Evolutionary conservation across 2,797 vertebrate genomes (phyloP), one percentile per base, ranked within the genome.

Genomic region (Falco rusticolus): DNA sequence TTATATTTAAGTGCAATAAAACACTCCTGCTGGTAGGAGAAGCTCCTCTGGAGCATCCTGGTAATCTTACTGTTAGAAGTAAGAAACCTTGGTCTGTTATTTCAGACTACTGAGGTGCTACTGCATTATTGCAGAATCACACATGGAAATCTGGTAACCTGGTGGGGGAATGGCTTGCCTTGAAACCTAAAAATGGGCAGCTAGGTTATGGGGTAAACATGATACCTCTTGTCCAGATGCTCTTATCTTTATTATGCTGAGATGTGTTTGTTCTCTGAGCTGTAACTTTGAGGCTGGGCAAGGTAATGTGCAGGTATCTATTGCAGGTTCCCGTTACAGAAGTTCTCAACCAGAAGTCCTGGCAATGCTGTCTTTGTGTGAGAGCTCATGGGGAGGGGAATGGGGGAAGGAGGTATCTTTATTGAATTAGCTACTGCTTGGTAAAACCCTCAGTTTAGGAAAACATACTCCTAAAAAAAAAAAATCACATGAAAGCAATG

Each of bases 361-460:
- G 41, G 88, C 77, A 83, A 41, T 54, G 78, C 86, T 96, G 90
- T 84, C 88, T 93, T 81, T 90, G 61, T 69, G 2, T 43, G 60
- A 41, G 84, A 64, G 33, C 84, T 34, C 0, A 0, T 12, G 29
- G 61, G 33, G 78, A 43, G 45, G 22, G 7, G 68, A 22, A 17
- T 14, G 6, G 26, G 76, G 63, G 54, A 81, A 74, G 66, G 79
- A 82, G 51, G 10, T 53, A 7, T 37, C 45, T 76, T 59, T 80
- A 3, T 21, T 45, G 33, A 3, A 56, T 26, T 1, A 77, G 37
- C n/a, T 47, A 22, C 33, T 6, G 11, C 50, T 86, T 70, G 31
- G 9, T 53, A 66, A 79, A 88, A 29, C 6, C 31, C 39, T 89
- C 47, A 26, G 28, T 65, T 82, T 39, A 57, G 65, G 13, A 64